Percentiles rank a stretch among this genome's conserved stretches.
Evolutionary conservation across 2,113 vertebrate species (phyloP).

Genomic region (Casuarius casuarius): DNA sequence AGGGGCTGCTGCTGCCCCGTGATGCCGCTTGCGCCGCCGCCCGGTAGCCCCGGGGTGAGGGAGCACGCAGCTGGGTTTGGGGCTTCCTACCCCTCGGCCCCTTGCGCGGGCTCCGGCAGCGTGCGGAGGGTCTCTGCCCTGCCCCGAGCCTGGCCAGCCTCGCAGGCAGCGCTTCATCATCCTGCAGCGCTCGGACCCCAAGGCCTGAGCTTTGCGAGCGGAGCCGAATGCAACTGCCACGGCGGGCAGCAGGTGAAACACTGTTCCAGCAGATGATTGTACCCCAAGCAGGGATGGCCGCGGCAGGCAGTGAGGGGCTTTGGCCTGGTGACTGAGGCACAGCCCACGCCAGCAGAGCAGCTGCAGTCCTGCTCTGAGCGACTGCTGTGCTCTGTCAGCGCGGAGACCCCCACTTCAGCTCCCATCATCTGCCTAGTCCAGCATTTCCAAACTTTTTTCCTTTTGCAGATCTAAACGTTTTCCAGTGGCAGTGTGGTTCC

Average conservation of each 20-base stretch:
- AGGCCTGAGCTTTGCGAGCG: background rate
- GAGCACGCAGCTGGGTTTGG: background rate
- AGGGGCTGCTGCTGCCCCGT: too few relatives aligned
- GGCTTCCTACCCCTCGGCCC: background rate
- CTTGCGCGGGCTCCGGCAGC: background rate
- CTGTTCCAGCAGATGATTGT: too few relatives aligned
- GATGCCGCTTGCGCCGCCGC: background rate
- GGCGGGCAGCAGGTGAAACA: rapidly evolving
- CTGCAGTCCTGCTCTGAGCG: background rate
- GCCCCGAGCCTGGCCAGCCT: background rate
- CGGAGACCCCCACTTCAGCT: rapidly evolving
- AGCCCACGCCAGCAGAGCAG: background rate
- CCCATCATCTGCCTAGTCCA: rapidly evolving
- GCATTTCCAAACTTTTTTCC: rapidly evolving
- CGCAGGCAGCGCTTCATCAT: background rate
- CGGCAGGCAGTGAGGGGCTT: background rate
- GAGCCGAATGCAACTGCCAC: background rate
- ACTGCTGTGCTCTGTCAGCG: background rate
- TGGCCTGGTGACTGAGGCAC: background rate
- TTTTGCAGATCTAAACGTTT: background rate
- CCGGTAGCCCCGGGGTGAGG: background rate
- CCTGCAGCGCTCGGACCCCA: background rate
- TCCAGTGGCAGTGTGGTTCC: background rate
- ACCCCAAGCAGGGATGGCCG: background rate
- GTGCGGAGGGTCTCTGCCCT: background rate